Percentiles rank a stretch among this genome's conserved stretches.
Conservation (phyloP, 2,888 invertebrate species). For the Linyphia triangularis region DNA sequence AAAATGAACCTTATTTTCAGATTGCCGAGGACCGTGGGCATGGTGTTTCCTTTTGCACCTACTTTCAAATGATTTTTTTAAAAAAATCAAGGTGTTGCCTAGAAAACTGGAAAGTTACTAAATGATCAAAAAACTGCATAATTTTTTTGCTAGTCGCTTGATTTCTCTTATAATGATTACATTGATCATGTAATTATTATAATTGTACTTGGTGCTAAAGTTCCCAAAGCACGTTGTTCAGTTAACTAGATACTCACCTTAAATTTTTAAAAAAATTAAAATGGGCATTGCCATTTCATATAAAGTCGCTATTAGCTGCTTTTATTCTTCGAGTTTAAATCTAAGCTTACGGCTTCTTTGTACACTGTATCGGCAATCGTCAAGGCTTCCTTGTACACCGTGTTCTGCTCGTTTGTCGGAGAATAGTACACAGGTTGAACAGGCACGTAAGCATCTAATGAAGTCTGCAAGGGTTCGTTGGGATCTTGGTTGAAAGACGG, state of each 20-base stretch:
- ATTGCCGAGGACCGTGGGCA: too few species aligned
- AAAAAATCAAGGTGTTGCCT: too few species aligned
- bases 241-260: too few species aligned
- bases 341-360: constrained; percentile 53
- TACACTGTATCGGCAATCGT: constrained; percentile 37
- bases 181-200: too few species aligned
- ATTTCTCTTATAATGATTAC: too few species aligned
- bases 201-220: too few species aligned
- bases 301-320: constrained; percentile 2
- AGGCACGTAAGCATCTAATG: constrained; percentile 54
- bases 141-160: too few species aligned
- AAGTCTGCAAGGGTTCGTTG: constrained; percentile 59
- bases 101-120: too few species aligned
- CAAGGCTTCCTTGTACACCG: constrained; percentile 59
- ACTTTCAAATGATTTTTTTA: too few species aligned
- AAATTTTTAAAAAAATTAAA: neutral
- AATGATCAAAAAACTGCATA: too few species aligned
- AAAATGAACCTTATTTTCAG: too few species aligned
- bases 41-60: too few species aligned
- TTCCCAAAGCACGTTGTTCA: neutral
- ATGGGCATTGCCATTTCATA: neutral
- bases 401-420: constrained; percentile 33
- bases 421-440: constrained; percentile 53
- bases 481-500: constrained; percentile 57
- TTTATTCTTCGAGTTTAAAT: constrained; percentile 11